Evolutionary conservation across 1,140 invertebrate species (phyloP), one percentile per base, ranked within the genome.

Genomic region (Lordiphosa collinella): DNA sequence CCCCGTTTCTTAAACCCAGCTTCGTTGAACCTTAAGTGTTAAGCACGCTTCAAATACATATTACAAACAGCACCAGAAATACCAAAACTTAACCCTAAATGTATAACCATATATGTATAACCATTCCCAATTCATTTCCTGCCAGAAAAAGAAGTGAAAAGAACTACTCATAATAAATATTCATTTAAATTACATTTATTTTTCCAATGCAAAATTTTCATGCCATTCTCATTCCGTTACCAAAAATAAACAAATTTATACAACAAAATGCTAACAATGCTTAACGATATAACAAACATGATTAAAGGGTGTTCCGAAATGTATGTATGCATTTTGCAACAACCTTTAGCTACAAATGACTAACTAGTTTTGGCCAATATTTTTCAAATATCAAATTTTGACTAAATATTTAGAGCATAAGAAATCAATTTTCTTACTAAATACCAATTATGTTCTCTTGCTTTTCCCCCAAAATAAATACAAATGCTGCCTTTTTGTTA

Each of bases 191-290:
- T 11, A 6, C 11, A 3, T 13, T 44, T 22, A 22, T 32, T 38
- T 32, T 29, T 12, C 12, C 46, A 1, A 25, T 52, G 73, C 73
- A 62, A 78, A 78, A 78, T 78, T 78, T 73, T 78, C 73, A 78
- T 78, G 73, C 73, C 73, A 72, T 69, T 78, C 46, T 50, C 71
- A 72, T 73, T 25, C 22, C 22, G 44, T 72, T 61, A 72, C 58
- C 51, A 63, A 65, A 67, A 40, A 54, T 44, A 68, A 58, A 50
- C 65, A 55, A 61, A 71, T 50, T 34, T 64, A 41, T 64, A 72
- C 47, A 44, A 37, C 74, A 67, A 54, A 54, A 36, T 73, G 49
- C 52, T 38, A 25, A 25, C 22, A 75, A 50, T 56, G 72, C 71
- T 75, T 75, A 44, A 53, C 52, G 32, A 60, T 64, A 53, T 58